A percentile compares a stretch with the other conserved stretches of the same genome.
Evolutionary conservation across 1,140 invertebrate species (phyloP).

Genomic region (Drosophila neocordata): DNA sequence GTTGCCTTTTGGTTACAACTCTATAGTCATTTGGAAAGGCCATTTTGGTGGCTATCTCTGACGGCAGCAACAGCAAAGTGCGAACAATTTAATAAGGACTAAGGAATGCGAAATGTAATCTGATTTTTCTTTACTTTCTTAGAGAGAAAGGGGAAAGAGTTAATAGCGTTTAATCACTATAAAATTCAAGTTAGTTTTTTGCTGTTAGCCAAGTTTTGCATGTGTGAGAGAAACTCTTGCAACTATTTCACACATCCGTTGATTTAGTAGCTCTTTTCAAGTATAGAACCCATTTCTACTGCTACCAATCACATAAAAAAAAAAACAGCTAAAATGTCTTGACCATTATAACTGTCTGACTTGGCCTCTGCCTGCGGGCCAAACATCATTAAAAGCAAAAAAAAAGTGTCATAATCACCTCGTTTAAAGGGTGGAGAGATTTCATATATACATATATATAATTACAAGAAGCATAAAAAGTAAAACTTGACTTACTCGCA

Average conservation of each 20-base stretch:
- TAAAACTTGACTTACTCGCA: conserved; percentile 88
- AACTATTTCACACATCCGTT: conserved; percentile 66
- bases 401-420: conserved; percentile 80
- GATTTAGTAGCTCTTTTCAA: conserved; percentile 19
- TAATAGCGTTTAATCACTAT: background rate
- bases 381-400: conserved; percentile 66
- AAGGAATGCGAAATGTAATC: conserved; percentile 41
- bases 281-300: conserved; percentile 51
- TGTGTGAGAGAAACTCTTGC: conserved; percentile 49
- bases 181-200: background rate
- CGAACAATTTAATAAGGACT: conserved; percentile 61
- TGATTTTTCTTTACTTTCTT: conserved; percentile 21
- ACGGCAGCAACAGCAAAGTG: conserved; percentile 44
- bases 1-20: conserved; percentile 56
- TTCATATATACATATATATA: conserved; percentile 25
- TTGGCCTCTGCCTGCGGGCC: conserved; percentile 21
- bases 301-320: conserved; percentile 35
- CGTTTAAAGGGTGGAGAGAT: conserved; percentile 46
- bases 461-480: conserved; percentile 36
- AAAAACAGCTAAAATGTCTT: conserved; percentile 24
- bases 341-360: conserved; percentile 71
- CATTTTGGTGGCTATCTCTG: conserved; percentile 41
- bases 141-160: background rate
- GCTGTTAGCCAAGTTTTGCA: conserved; percentile 1
- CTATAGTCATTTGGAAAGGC: conserved; percentile 49